phyloP scores from a whole-genome alignment of 2,113 vertebrate genomes.

The Peromyscus polionotus region DNA sequence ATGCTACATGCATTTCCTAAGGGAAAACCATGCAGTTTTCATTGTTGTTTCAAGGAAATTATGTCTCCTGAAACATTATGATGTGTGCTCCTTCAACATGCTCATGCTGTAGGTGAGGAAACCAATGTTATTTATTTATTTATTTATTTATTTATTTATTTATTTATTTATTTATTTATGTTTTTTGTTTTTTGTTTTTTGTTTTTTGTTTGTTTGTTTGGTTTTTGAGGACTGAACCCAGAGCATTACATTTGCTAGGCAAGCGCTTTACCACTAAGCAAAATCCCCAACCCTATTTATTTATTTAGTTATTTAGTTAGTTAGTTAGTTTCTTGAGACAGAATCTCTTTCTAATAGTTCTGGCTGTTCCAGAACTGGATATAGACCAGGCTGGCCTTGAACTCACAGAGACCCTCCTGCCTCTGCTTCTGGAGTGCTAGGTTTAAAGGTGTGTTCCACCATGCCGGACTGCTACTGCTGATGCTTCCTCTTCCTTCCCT shows the following conservation, averaged over 20 bases:
- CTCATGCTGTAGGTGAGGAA: neutral
- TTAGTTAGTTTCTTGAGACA: neutral
- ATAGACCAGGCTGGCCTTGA: neutral
- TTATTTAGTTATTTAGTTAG: neutral
- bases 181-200: too few species aligned
- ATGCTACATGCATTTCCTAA: neutral
- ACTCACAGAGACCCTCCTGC: neutral
- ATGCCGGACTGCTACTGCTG: neutral
- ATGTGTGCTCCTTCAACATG: neutral
- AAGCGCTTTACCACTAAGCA: too few species aligned
- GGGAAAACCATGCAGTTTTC: slow-evolving; percentile 28
- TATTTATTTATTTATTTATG: too few species aligned
- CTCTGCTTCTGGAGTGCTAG: neutral
- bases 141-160: too few species aligned
- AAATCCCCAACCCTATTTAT: too few species aligned
- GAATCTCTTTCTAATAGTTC: neutral
- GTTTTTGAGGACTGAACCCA: too few species aligned
- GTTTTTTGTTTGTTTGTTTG: too few species aligned
- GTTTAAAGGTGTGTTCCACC: neutral
- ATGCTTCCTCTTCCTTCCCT: neutral
- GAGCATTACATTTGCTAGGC: too few species aligned
- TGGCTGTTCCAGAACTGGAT: neutral
- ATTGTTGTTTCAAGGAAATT: slow-evolving; percentile 20
- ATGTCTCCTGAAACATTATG: neutral
- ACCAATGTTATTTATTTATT: neutral